A percentile compares a stretch with the other conserved stretches of the same genome.
Conservation (phyloP, 2,113 vertebrate genomes). For the Cinclus mexicanus region DNA sequence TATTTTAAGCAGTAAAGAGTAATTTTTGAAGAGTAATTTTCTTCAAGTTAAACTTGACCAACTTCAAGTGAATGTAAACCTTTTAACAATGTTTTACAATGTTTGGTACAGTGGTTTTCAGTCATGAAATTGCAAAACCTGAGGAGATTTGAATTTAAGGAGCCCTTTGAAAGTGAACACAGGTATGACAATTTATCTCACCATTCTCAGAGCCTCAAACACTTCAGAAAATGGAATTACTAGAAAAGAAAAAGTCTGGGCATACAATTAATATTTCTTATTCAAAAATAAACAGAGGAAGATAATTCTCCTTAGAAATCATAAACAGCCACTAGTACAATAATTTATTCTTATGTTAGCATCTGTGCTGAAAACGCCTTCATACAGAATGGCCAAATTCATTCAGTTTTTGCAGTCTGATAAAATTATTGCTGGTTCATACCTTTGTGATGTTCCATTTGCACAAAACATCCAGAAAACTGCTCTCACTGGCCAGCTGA, state of each 20-base stretch:
- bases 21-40: background rate
- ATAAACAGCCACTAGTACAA: background rate
- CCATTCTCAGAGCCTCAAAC: background rate
- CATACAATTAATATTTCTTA: background rate
- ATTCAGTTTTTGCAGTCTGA: background rate
- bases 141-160: background rate
- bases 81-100: background rate
- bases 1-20: background rate
- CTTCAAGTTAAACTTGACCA: background rate
- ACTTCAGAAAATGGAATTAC: background rate
- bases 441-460: background rate
- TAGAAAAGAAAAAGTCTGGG: background rate
- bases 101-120: background rate
- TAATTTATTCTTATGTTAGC: background rate
- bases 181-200: background rate
- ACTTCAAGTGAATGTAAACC: background rate
- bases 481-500: background rate
- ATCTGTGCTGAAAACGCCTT: background rate
- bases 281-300: background rate
- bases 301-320: background rate
- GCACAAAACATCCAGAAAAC: background rate
- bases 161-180: background rate
- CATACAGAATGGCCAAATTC: background rate
- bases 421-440: constrained; percentile 8
- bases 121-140: background rate